A percentile compares a stretch with the other conserved stretches of the same genome.
Evolutionary conservation across 2,797 vertebrate genomes (phyloP).

Genomic region (Acipenser transmontanus): DNA sequence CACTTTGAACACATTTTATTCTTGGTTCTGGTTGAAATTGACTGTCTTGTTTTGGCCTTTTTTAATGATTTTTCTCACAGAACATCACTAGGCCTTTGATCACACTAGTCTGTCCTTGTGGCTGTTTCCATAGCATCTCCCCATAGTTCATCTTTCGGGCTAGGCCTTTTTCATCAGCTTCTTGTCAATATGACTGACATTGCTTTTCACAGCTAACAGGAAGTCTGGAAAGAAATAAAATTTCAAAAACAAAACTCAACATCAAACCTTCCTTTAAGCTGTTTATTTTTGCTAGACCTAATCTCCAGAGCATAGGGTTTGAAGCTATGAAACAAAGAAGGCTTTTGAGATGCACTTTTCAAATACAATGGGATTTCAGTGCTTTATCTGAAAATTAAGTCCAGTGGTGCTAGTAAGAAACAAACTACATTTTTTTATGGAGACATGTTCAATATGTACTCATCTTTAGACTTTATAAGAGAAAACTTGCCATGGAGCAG

Average conservation of each 20-base stretch:
- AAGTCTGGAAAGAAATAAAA: conserved; percentile 77
- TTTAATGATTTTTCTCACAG: conserved; percentile 80
- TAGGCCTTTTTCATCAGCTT: conserved; percentile 63
- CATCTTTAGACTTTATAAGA: background rate
- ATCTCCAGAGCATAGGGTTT: conserved; percentile 64
- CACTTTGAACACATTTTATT: conserved; percentile 90
- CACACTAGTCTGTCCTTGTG: conserved; percentile 85
- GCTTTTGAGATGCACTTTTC: conserved; percentile 39
- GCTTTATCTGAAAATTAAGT: conserved; percentile 27
- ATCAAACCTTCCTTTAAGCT: conserved; percentile 47
- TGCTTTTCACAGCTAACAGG: conserved; percentile 62
- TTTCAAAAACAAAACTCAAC: conserved; percentile 58
- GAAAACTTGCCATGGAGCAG: background rate
- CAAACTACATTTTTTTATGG: conserved; percentile 23
- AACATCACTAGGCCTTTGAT: conserved; percentile 90
- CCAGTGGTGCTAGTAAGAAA: conserved; percentile 29
- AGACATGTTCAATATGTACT: conserved; percentile 1
- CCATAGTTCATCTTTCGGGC: conserved; percentile 71
- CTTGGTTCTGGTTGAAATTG: conserved; percentile 85
- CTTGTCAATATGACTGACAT: conserved; percentile 62
- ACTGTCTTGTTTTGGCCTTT: conserved; percentile 84
- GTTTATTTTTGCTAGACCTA: conserved; percentile 51
- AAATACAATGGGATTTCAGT: conserved; percentile 35
- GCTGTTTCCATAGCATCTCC: conserved; percentile 86
- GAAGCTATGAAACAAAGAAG: conserved; percentile 52